Percentiles rank a stretch among this genome's conserved stretches.
Evolutionary conservation across 2,797 vertebrate genomes (phyloP).

Genomic region (Naso thynnoides): DNA sequence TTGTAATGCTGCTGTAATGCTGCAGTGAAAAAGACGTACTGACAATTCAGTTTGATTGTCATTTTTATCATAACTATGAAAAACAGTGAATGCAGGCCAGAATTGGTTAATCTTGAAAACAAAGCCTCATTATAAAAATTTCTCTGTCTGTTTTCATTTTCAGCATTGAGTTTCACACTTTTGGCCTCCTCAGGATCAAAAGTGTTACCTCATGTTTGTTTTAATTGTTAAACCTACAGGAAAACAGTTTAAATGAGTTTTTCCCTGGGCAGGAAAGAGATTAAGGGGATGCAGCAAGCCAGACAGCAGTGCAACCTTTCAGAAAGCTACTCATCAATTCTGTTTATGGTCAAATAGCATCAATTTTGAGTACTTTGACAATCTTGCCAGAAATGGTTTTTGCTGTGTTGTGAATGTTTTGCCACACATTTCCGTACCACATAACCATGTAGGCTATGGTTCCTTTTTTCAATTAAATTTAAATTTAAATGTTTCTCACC

Average conservation of each 20-base stretch:
- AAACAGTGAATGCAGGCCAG: not conserved
- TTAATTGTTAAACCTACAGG: not conserved
- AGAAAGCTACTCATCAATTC: not conserved
- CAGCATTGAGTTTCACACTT: not conserved
- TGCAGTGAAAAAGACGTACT: not conserved
- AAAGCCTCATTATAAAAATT: not conserved
- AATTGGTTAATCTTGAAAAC: not conserved
- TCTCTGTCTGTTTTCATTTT: constrained; percentile 3
- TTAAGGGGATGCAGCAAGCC: not conserved
- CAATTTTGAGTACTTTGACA: too few species aligned
- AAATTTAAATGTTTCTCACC: too few species aligned
- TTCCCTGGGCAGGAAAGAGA: not conserved
- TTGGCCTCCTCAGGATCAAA: not conserved
- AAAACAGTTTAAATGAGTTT: not conserved
- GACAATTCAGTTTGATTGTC: too few species aligned
- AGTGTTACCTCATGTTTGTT: not conserved
- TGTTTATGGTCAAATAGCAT: too few species aligned
- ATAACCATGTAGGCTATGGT: too few species aligned
- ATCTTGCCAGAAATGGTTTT: not conserved
- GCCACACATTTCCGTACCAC: not conserved
- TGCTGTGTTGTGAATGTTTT: not conserved
- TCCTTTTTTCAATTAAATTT: too few species aligned
- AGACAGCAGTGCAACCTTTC: not conserved
- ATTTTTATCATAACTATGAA: not conserved
- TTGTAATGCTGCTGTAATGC: not conserved